Evolutionary conservation across 2,797 vertebrate species (phyloP).

Genomic region (Phataginus tetradactyla): DNA sequence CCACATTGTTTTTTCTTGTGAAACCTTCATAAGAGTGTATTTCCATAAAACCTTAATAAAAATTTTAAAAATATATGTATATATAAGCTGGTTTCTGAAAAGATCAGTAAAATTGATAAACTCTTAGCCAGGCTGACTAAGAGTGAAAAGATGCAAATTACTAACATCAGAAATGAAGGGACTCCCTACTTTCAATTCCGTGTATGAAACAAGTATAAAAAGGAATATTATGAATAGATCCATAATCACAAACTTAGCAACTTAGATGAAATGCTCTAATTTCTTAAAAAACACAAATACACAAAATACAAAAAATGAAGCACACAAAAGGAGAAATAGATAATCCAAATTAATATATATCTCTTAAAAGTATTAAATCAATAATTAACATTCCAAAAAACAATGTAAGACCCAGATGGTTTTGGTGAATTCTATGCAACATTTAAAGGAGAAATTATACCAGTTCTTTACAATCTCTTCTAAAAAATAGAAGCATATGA

Average conservation of each 20-base stretch:
- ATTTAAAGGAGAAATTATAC: not conserved
- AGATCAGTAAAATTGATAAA: not conserved
- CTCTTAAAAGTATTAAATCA: not conserved
- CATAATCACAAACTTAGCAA: too few species aligned
- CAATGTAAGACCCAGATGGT: not conserved
- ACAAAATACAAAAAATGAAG: not conserved
- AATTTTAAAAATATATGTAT: too few species aligned
- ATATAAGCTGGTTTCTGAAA: not conserved
- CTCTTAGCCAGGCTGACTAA: not conserved
- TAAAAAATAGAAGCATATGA: not conserved
- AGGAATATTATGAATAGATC: not conserved
- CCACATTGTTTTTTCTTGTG: too few species aligned
- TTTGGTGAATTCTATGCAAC: not conserved
- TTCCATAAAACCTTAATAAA: too few species aligned
- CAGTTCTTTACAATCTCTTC: not conserved
- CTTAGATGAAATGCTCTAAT: not conserved
- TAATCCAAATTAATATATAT: not conserved
- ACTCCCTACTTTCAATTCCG: not conserved
- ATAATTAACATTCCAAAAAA: not conserved
- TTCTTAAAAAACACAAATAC: not conserved
- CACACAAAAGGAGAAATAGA: not conserved
- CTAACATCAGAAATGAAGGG: not conserved
- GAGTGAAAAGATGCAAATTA: not conserved
- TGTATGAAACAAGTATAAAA: not conserved
- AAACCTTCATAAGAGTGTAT: too few species aligned